These are phyloP conservation scores for Spilogale gracilis DNA, from an alignment of 2,113 vertebrate species.

Conservation along the genomic window DNA sequence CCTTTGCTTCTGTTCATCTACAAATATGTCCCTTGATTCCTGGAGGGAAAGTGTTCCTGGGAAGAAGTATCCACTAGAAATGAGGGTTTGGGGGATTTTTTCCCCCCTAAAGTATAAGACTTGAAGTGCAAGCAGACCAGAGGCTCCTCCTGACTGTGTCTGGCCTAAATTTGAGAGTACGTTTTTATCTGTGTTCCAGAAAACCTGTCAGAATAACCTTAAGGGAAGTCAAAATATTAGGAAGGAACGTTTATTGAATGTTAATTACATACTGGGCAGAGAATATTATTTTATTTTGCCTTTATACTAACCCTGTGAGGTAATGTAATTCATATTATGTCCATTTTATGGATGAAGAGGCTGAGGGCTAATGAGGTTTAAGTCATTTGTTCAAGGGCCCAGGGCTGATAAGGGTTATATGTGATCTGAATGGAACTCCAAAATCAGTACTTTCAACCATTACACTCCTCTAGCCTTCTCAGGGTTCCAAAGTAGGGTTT, in stretches of 20 bases:
- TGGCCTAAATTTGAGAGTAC: neutral
- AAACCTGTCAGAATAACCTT: neutral
- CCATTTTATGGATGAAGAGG: neutral
- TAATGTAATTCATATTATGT: neutral
- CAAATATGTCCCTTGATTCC: neutral
- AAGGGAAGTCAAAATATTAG: neutral
- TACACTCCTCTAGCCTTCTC: neutral
- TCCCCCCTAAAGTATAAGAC: neutral
- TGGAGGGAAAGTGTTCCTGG: neutral
- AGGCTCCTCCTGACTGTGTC: neutral
- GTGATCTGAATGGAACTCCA: neutral
- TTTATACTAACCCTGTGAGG: neutral
- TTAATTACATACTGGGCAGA: neutral
- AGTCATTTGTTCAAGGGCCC: neutral
- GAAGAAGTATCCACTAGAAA: neutral
- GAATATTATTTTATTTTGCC: constrained; percentile 12
- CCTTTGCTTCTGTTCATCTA: neutral
- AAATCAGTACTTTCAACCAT: neutral
- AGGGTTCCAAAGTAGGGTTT: neutral
- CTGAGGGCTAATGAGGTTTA: neutral
- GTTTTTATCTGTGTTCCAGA: neutral
- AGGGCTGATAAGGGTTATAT: neutral
- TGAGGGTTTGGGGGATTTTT: neutral
- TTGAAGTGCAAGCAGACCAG: neutral
- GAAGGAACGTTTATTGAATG: neutral